phyloP scores from a whole-genome alignment of 2,888 invertebrate genomes.

The Nudaria mundana region DNA sequence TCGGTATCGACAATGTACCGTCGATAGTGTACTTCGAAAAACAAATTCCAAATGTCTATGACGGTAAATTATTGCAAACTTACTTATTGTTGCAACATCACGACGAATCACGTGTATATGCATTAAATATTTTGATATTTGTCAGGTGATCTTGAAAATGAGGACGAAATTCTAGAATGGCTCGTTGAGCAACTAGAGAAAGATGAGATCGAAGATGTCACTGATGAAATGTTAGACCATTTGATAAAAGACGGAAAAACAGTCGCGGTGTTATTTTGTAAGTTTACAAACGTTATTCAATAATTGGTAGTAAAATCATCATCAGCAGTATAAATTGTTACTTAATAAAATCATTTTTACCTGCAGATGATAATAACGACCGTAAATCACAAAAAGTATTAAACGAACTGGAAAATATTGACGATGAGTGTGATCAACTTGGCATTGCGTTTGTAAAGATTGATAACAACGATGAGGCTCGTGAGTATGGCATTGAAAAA shows the following conservation, averaged over 20 bases:
- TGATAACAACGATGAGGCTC: slow-evolving; percentile 93
- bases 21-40: slow-evolving; percentile 96
- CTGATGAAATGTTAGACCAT: slow-evolving; percentile 95
- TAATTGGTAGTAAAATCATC: slow-evolving; percentile 1
- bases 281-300: slow-evolving; percentile 59
- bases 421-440: slow-evolving; percentile 94
- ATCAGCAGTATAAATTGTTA: slow-evolving; percentile 3
- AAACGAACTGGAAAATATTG: slow-evolving; percentile 95
- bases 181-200: slow-evolving; percentile 92
- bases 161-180: slow-evolving; percentile 94
- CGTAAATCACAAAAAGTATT: slow-evolving; percentile 92
- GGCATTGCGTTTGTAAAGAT: slow-evolving; percentile 96
- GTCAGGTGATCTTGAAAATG: slow-evolving; percentile 90
- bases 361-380: slow-evolving; percentile 93
- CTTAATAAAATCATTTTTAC: slow-evolving; percentile 4
- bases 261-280: slow-evolving; percentile 95
- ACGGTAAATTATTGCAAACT: too few relatives aligned
- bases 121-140: slow-evolving; percentile 3
- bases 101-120: too few relatives aligned
- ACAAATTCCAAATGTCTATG: slow-evolving; percentile 95
- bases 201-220: slow-evolving; percentile 97
- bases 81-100: too few relatives aligned
- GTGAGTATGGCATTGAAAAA: slow-evolving; percentile 94
- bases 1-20: slow-evolving; percentile 91
- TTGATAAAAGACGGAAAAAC: slow-evolving; percentile 94